Percentiles rank a stretch among this genome's conserved stretches.
Evolutionary conservation across 2,888 invertebrate species (phyloP).

Genomic region (Cerastis rubricosa): DNA sequence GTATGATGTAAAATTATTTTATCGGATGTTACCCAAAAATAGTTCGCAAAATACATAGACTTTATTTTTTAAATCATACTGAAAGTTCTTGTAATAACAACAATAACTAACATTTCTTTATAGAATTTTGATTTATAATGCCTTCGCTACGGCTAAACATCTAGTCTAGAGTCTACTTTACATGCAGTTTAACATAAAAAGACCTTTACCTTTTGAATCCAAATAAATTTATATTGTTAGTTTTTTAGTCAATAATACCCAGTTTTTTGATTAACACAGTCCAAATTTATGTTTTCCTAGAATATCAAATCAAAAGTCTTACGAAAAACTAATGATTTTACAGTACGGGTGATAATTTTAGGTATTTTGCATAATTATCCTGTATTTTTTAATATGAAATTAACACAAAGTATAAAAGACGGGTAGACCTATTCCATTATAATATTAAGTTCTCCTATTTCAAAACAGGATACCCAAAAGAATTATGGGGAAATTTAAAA

Average conservation of each 20-base stretch:
- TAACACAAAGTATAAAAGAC: conserved; percentile 9
- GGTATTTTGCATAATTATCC: not conserved
- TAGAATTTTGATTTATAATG: not conserved
- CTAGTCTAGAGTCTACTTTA: not conserved
- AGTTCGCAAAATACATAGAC: not conserved
- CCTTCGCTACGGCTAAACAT: not conserved
- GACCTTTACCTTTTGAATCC: not conserved
- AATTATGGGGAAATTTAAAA: conserved; percentile 42
- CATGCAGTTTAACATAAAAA: not conserved
- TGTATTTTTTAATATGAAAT: conserved; percentile 14
- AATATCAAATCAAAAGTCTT: not conserved
- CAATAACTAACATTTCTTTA: not conserved
- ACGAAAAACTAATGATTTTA: not conserved
- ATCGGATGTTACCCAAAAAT: not conserved
- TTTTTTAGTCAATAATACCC: not conserved
- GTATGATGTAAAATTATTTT: not conserved
- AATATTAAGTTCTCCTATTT: conserved; percentile 25
- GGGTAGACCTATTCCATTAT: not conserved
- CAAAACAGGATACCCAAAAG: conserved; percentile 43
- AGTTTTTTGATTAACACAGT: not conserved
- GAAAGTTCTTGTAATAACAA: not conserved
- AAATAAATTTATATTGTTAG: not conserved
- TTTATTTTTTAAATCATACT: not conserved
- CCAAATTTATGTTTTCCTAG: not conserved
- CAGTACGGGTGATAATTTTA: no score